Percentiles rank a stretch among this genome's conserved stretches.
Evolutionary conservation across 1,140 invertebrate genomes (phyloP).

Genomic region (Microvelia longipes): DNA sequence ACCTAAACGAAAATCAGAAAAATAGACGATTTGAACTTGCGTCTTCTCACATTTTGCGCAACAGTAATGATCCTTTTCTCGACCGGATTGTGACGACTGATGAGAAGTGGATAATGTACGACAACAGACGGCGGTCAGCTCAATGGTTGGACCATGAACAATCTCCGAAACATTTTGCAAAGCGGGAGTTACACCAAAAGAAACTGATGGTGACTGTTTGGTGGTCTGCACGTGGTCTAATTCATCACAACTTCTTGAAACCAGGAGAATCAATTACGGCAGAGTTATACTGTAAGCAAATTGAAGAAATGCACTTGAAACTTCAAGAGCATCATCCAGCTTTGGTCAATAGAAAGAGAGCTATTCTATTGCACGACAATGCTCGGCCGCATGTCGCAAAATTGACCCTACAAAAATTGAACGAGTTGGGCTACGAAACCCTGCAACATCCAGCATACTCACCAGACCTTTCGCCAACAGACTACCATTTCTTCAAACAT

Average conservation of each 20-base stretch:
- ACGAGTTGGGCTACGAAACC: not conserved
- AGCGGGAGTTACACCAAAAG: not conserved
- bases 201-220: constrained; percentile 1
- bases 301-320: not conserved
- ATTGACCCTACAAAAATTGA: not conserved
- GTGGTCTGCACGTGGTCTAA: not conserved
- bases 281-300: not conserved
- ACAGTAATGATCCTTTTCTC: not conserved
- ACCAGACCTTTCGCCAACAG: not conserved
- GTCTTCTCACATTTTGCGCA: not conserved
- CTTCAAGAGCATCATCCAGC: not conserved
- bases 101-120: constrained; percentile 6
- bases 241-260: constrained; percentile 2
- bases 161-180: not conserved
- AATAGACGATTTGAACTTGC: not conserved
- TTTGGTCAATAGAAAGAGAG: not conserved
- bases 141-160: not conserved
- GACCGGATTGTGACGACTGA: not conserved
- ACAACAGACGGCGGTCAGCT: not conserved
- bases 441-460: not conserved
- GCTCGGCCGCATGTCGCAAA: not conserved
- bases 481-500: not conserved
- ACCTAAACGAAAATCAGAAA: not conserved
- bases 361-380: not conserved
- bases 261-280: not conserved